Percentiles rank a stretch among this genome's conserved stretches.
These are phyloP conservation scores for Ochlodes sylvanus DNA, from an alignment of 2,888 invertebrate genomes.

Conservation along the genomic window DNA sequence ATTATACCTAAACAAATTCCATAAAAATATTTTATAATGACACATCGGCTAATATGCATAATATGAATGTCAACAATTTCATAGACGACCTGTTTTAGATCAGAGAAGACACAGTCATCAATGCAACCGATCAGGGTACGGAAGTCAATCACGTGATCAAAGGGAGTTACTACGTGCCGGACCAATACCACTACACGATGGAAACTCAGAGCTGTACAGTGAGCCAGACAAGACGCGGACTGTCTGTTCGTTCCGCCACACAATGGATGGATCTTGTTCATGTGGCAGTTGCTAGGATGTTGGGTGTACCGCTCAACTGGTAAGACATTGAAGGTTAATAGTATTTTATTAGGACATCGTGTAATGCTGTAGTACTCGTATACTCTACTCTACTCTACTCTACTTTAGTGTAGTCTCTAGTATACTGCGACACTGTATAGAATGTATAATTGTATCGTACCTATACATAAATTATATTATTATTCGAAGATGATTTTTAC, in stretches of 20 bases:
- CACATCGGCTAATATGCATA: too few relatives aligned
- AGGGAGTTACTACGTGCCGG: constrained; percentile 82
- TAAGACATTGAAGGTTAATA: constrained; percentile 50
- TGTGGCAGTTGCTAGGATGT: constrained; percentile 78
- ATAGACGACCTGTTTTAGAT: constrained; percentile 54
- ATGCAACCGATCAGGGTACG: constrained; percentile 64
- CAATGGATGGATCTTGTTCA: constrained; percentile 88
- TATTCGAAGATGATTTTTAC: too few relatives aligned
- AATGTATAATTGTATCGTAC: too few relatives aligned
- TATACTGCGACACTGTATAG: too few relatives aligned
- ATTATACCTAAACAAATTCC: too few relatives aligned
- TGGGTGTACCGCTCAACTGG: constrained; percentile 86
- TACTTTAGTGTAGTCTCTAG: too few relatives aligned
- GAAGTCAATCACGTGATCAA: constrained; percentile 80
- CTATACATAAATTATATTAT: too few relatives aligned
- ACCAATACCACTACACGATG: constrained; percentile 92
- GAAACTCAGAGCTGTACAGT: constrained; percentile 87
- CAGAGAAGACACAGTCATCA: constrained; percentile 59
- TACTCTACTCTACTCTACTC: too few relatives aligned
- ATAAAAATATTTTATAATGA: too few relatives aligned
- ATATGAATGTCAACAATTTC: not conserved
- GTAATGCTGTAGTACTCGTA: too few relatives aligned
- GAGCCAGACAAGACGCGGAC: constrained; percentile 50
- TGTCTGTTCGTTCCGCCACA: constrained; percentile 77
- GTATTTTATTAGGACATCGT: too few relatives aligned